Conservation (phyloP, 2,797 vertebrate genomes). For the Ciconia nigra region DNA sequence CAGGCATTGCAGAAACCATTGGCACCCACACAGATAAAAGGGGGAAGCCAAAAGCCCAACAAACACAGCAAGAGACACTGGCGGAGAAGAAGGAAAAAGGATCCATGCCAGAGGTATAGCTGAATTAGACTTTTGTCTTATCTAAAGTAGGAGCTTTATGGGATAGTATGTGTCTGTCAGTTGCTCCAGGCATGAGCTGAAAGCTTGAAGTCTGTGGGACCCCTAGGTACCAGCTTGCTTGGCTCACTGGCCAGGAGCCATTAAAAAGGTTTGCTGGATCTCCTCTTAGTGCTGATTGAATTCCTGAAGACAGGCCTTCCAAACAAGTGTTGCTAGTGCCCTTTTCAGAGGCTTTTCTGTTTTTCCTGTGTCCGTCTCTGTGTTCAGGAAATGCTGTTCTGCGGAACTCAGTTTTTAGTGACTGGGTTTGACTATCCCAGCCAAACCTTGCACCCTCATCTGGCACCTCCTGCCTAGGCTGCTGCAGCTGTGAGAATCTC, state of each 20-base stretch:
- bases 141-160: background rate
- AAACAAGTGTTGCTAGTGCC: background rate
- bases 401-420: background rate
- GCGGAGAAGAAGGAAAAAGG: background rate
- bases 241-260: background rate
- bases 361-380: background rate
- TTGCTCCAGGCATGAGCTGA: background rate
- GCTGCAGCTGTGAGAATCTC: background rate
- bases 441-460: background rate
- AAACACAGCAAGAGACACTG: constrained; percentile 28
- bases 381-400: background rate
- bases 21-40: background rate
- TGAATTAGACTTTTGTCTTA: background rate
- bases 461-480: background rate
- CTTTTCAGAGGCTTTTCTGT: background rate
- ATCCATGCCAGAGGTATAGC: constrained; percentile 30
- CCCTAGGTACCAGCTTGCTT: background rate
- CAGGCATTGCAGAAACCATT: background rate
- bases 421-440: background rate
- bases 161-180: background rate
- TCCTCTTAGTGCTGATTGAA: background rate
- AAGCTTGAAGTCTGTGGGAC: background rate
- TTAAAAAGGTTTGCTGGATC: background rate
- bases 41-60: background rate
- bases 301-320: background rate